phyloP scores from a whole-genome alignment of 2,113 vertebrate genomes.

The Salvelinus alpinus region DNA sequence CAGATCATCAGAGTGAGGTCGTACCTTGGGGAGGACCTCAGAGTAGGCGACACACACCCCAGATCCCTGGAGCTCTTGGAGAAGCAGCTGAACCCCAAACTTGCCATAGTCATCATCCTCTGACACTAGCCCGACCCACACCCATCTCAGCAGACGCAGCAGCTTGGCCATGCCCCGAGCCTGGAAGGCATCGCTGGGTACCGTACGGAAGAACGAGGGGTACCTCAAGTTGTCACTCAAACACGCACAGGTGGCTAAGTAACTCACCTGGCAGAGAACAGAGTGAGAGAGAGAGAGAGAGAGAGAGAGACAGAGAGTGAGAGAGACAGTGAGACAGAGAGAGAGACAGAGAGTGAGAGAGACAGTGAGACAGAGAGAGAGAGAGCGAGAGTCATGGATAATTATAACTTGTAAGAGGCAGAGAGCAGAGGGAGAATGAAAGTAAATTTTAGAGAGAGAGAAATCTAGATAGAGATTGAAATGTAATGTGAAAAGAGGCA shows the following conservation, averaged over 20 bases:
- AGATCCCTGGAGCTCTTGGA: conserved; percentile 45
- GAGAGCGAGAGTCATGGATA: neutral
- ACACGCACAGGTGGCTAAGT: conserved; percentile 56
- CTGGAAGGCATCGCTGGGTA: conserved; percentile 62
- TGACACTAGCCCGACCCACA: conserved; percentile 60
- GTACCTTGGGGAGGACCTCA: conserved; percentile 53
- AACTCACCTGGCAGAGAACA: conserved; percentile 49
- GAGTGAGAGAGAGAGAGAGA: neutral
- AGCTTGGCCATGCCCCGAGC: conserved; percentile 51
- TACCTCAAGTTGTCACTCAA: conserved; percentile 48
- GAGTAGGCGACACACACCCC: conserved; percentile 55
- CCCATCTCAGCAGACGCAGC: conserved; percentile 52
- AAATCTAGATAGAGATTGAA: neutral
- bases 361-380: too few species aligned
- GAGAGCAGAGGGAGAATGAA: neutral
- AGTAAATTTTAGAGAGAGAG: neutral
- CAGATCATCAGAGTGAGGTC: neutral
- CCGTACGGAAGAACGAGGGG: conserved; percentile 53
- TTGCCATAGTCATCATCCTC: conserved; percentile 60
- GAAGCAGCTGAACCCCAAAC: conserved; percentile 56
- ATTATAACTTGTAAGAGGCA: neutral
- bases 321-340: too few species aligned
- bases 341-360: too few species aligned
- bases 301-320: too few species aligned
- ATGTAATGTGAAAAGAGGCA: neutral